Evolutionary conservation across 1,140 invertebrate species (phyloP), one percentile per base, ranked within the genome.

Genomic region (Lamellibrachia luymesi): DNA sequence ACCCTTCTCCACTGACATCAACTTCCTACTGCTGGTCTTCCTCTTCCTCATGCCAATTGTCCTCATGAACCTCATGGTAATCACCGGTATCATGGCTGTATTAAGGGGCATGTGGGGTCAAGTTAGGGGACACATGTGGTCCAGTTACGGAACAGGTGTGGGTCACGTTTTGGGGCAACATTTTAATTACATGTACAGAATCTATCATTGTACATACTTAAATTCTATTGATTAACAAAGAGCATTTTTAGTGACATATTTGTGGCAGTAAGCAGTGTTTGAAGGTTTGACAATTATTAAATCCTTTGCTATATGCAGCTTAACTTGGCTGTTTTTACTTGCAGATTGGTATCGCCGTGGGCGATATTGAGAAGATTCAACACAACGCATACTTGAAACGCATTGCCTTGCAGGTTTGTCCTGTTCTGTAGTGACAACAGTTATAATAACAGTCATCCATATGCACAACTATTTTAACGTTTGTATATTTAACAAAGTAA

Each of bases 311-410:
- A 38, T 38, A 38, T 38, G 38, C 38, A 38, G 38, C 38, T 38
- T 13, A 92, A 50, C 50, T 17, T 50, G 4, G 50, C 13, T 8
- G 2, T 93, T 92, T 93, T 38, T 56, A 50, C 17, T 93, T 93
- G 13, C 80, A 95, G 95, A 95, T 95, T 93, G 95, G 95, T 94
- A 94, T 95, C 8, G 95, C 95, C 25, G 95, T 95, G 5, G 95
- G 95, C 38, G 95, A 95, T 64, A 95, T 95, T 93, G 94, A 94
- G 25, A 95, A 94, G 92, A 94, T 95, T 50, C 94, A 95, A 93
- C 95, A 94, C 50, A 94, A 94, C 52, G 95, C 95, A 2, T 95
- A 95, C 90, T 91, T 95, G 13, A 94, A 94, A 25, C 93, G 94
- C 92, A 93, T 95, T 2, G 94, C 93, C 51, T 93, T 95, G 22